These are phyloP conservation scores for Andrena fulva DNA, from an alignment of 2,888 invertebrate species.

Conservation along the genomic window DNA sequence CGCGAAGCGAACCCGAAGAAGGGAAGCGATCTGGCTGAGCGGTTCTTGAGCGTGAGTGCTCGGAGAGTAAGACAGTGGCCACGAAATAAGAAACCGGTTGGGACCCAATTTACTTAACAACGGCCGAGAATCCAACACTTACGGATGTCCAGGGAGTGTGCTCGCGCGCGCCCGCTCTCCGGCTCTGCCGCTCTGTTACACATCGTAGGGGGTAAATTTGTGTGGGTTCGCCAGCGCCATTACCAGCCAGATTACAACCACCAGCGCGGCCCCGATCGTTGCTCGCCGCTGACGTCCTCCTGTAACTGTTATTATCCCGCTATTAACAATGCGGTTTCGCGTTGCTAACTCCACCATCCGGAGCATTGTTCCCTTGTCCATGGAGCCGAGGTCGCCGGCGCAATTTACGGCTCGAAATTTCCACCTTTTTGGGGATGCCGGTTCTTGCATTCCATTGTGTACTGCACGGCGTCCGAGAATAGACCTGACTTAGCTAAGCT, in stretches of 20 bases:
- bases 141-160: slow-evolving; percentile 77
- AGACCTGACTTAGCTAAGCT: neutral
- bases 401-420: slow-evolving; percentile 20
- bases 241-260: slow-evolving; percentile 65
- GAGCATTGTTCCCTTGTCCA: slow-evolving; percentile 37
- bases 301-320: slow-evolving; percentile 58
- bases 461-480: neutral
- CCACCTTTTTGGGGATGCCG: neutral
- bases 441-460: neutral
- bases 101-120: slow-evolving; percentile 85
- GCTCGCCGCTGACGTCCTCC: slow-evolving; percentile 32
- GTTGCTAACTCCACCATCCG: slow-evolving; percentile 34
- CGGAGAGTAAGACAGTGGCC: slow-evolving; percentile 83
- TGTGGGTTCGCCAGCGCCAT: slow-evolving; percentile 59
- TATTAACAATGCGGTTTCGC: slow-evolving; percentile 60
- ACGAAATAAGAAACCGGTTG: slow-evolving; percentile 85
- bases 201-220: slow-evolving; percentile 62
- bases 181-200: slow-evolving; percentile 19
- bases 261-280: slow-evolving; percentile 55
- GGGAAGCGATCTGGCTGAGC: slow-evolving; percentile 63
- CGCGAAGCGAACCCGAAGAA: slow-evolving; percentile 57
- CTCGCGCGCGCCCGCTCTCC: slow-evolving; percentile 41
- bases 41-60: slow-evolving; percentile 67
- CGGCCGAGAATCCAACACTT: slow-evolving; percentile 84
- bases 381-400: slow-evolving; percentile 3